These are phyloP conservation scores for Passerculus sandwichensis DNA, from an alignment of 2,797 vertebrate genomes.

Conservation along the genomic window DNA sequence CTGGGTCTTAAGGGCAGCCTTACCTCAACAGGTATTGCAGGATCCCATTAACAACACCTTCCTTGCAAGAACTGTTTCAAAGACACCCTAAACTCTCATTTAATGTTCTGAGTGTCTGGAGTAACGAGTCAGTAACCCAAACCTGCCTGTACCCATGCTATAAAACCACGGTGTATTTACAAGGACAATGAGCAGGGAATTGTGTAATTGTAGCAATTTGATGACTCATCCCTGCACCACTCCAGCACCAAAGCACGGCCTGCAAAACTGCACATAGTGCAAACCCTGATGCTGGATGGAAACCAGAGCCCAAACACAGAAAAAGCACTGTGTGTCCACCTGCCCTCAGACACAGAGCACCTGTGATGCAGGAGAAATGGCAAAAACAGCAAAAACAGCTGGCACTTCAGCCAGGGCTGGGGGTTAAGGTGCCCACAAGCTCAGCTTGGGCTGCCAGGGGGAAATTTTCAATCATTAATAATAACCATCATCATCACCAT, in stretches of 20 bases:
- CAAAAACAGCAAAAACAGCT: not conserved
- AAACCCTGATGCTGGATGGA: not conserved
- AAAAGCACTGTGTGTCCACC: not conserved
- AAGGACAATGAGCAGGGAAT: not conserved
- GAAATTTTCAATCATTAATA: not conserved
- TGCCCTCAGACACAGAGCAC: not conserved
- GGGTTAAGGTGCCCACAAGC: not conserved
- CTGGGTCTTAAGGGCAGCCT: not conserved
- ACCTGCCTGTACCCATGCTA: not conserved
- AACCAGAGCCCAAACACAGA: not conserved
- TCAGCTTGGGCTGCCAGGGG: not conserved
- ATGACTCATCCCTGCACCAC: conserved; percentile 47
- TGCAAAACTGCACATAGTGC: not conserved
- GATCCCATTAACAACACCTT: not conserved
- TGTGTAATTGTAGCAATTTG: conserved; percentile 18
- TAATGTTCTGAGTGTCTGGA: not conserved
- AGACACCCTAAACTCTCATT: not conserved
- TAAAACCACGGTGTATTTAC: not conserved
- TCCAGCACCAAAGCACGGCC: not conserved
- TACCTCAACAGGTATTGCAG: not conserved
- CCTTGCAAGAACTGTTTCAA: not conserved
- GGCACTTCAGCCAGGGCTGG: not conserved
- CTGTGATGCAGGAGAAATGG: not conserved
- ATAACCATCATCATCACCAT: too few species aligned
- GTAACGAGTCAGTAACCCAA: not conserved